Conservation (phyloP, 2,797 vertebrate species). For the Tadarida brasiliensis region DNA sequence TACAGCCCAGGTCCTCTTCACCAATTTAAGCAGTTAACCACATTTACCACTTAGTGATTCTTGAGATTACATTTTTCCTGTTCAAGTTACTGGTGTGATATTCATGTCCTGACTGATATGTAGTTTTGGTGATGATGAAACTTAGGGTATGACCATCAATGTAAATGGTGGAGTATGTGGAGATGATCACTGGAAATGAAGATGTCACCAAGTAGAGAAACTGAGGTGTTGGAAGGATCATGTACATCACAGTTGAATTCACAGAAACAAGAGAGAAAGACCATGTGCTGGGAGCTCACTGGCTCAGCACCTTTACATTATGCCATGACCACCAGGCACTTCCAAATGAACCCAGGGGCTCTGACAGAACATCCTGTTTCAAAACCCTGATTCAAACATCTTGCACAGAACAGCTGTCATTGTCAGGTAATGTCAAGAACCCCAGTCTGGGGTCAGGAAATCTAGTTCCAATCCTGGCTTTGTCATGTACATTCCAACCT, state of each 20-base stretch:
- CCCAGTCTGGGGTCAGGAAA: background rate
- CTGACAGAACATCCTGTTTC: background rate
- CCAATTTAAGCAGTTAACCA: background rate
- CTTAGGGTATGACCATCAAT: background rate
- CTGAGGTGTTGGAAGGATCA: background rate
- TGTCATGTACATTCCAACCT: background rate
- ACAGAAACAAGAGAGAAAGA: background rate
- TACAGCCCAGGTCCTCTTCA: background rate
- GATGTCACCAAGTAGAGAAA: background rate
- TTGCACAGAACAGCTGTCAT: background rate
- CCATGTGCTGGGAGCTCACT: background rate
- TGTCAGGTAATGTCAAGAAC: background rate
- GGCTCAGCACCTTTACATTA: background rate
- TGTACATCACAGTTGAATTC: background rate
- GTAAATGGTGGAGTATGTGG: background rate
- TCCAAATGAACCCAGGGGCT: background rate
- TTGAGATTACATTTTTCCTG: conserved; percentile 24
- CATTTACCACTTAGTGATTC: background rate
- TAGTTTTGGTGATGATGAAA: background rate
- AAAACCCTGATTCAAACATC: background rate
- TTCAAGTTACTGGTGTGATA: background rate
- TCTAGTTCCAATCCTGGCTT: background rate
- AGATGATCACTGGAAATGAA: background rate
- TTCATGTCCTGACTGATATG: background rate
- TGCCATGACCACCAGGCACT: background rate